phyloP scores from a whole-genome alignment of 2,797 vertebrate genomes.

The Eutrigla gurnardus region DNA sequence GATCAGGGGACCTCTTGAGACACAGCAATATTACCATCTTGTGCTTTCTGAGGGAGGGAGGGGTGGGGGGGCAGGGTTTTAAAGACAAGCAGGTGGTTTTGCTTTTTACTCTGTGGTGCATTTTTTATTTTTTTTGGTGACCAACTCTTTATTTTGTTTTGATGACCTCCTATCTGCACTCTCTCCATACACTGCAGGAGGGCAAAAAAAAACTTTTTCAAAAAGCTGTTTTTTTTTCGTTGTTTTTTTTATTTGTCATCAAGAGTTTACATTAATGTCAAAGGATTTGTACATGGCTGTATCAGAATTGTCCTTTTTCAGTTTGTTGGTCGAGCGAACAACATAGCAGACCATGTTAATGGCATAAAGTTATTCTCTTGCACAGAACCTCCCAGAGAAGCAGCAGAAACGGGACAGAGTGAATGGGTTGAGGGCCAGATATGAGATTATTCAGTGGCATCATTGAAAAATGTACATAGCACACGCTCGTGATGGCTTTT shows the following conservation, averaged over 20 bases:
- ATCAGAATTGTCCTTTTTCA: constrained; percentile 82
- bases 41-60: constrained; percentile 75
- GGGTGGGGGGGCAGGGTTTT: constrained; percentile 72
- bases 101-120: constrained; percentile 85
- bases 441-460: constrained; percentile 76
- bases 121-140: constrained; percentile 76
- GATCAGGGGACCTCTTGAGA: constrained; percentile 79
- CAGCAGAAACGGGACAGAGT: constrained; percentile 39
- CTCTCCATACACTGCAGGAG: constrained; percentile 80
- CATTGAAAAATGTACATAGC: constrained; percentile 62
- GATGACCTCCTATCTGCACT: constrained; percentile 79
- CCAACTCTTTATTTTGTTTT: constrained; percentile 80
- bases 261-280: constrained; percentile 88
- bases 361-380: constrained; percentile 83
- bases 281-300: constrained; percentile 83
- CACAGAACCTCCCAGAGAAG: constrained; percentile 87
- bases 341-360: constrained; percentile 74
- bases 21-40: constrained; percentile 89
- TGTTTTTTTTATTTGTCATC: constrained; percentile 35
- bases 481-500: constrained; percentile 17
- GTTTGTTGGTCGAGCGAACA: constrained; percentile 84
- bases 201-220: constrained; percentile 50
- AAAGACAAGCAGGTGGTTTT: constrained; percentile 76
- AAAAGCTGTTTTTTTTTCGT: constrained; percentile 53
- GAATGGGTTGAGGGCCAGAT: constrained; percentile 57